Evolutionary conservation across 2,888 invertebrate genomes (phyloP).

Genomic region (Drosophila rellima): DNA sequence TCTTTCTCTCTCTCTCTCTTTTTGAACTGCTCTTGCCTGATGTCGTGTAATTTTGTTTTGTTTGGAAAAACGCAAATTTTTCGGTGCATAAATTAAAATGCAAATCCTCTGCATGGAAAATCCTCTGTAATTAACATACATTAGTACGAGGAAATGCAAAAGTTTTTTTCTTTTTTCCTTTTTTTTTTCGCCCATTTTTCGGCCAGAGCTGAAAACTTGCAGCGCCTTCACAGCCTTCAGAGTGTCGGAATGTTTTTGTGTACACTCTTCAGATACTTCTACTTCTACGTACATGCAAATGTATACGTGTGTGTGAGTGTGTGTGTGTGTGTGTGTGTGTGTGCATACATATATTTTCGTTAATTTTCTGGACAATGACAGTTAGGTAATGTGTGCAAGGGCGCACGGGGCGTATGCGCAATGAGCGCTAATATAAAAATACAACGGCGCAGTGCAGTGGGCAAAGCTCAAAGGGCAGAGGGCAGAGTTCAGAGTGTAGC

Average conservation of each 20-base stretch:
- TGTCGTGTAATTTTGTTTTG: conserved; percentile 35
- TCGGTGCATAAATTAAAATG: conserved; percentile 82
- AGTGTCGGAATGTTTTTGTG: conserved; percentile 34
- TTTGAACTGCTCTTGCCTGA: conserved; percentile 52
- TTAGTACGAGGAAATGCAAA: conserved; percentile 84
- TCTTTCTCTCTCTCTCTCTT: conserved; percentile 4
- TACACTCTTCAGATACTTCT: conserved; percentile 22
- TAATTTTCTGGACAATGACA: conserved; percentile 83
- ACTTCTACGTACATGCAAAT: conserved; percentile 1
- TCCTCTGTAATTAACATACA: conserved; percentile 85
- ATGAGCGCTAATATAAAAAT: conserved; percentile 75
- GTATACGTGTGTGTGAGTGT: no score
- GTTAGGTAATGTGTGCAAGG: conserved; percentile 69
- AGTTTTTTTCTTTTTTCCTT: conserved; percentile 54
- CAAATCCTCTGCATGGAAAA: conserved; percentile 81
- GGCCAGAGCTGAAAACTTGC: conserved; percentile 44
- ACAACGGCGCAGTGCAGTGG: conserved; percentile 59
- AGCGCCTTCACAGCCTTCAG: conserved; percentile 30
- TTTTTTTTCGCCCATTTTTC: conserved; percentile 24
- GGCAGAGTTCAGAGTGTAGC: conserved; percentile 50
- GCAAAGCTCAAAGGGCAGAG: background rate
- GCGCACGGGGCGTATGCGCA: conserved; percentile 61
- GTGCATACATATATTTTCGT: conserved; percentile 71
- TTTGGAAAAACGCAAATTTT: conserved; percentile 65
- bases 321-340: no score